Evolutionary conservation across 1,140 invertebrate species (phyloP), one percentile per base, ranked within the genome.

Genomic region (Leptopilina clavipes): DNA sequence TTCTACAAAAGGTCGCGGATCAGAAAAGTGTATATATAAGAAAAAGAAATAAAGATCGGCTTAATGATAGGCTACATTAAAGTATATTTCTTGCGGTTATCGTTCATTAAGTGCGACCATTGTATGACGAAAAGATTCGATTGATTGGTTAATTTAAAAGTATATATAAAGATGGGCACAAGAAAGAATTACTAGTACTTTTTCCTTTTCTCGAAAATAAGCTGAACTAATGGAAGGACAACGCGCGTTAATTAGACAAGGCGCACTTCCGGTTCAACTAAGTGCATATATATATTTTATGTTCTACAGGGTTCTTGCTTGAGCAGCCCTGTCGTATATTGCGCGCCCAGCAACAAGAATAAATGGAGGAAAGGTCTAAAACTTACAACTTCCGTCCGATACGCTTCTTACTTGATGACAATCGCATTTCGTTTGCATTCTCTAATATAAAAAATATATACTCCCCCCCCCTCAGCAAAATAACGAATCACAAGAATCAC

Each of bases 71-170:
- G 59, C 70, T 76, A n/a, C 74, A 82, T 78, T 81, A 80, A 85
- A 14, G 77, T 79, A 43, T 70, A 76, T 75, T 76, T 79, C n/a
- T n/a, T n/a, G n/a, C n/a, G n/a, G 40, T 79, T 82, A 84, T 85
- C 79, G 81, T 82, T 89, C 86, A 87, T 88, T 86, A 88, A 88
- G 82, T 79, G 71, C n/a, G n/a, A 77, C 84, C 72, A 88, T 88
- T 87, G 87, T 88, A 82, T 79, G 83, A 80, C 83, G 82, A 82
- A 82, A 81, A 82, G 78, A 82, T 80, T 76, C 82, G 78, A 87
- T 88, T 88, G 87, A 89, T 89, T 89, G 86, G 86, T 88, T 83
- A 89, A 89, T 88, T 86, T 86, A 77, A n/a, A n/a, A n/a, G n/a
- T 31, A 31, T 31, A 31, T 31, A 31, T n/a, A n/a, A n/a, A n/a